Percentiles rank a stretch among this genome's conserved stretches.
These are phyloP conservation scores for Coreius guichenoti DNA, from an alignment of 2,797 vertebrate species.

Conservation along the genomic window DNA sequence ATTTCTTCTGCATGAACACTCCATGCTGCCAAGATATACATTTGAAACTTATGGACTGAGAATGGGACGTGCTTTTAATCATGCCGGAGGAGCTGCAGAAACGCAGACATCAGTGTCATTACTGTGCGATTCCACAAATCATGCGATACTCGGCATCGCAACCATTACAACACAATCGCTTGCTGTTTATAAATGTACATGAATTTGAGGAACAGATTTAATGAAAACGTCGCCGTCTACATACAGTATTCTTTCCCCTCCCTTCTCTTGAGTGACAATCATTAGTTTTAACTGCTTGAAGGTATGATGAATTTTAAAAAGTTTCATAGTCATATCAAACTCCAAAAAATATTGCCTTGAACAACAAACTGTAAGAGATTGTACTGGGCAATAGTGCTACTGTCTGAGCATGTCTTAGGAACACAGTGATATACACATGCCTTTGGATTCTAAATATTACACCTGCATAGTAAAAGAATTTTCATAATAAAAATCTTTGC, in stretches of 20 bases:
- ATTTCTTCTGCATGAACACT: slow-evolving; percentile 49
- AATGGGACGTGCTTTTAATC: slow-evolving; percentile 64
- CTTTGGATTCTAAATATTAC: too few species aligned
- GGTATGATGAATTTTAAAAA: background rate
- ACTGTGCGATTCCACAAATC: slow-evolving; percentile 42
- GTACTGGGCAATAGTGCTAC: background rate
- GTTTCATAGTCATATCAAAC: slow-evolving; percentile 16
- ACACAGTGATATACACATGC: background rate
- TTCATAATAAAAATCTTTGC: background rate
- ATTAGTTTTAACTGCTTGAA: background rate
- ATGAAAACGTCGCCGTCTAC: slow-evolving; percentile 13
- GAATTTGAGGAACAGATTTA: slow-evolving; percentile 25
- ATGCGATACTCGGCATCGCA: slow-evolving; percentile 7
- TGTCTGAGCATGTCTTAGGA: background rate
- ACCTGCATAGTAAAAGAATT: background rate
- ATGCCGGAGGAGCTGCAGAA: slow-evolving; percentile 55
- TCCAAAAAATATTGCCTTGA: background rate
- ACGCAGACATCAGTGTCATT: slow-evolving; percentile 68
- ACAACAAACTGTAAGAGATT: background rate
- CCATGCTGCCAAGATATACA: slow-evolving; percentile 62
- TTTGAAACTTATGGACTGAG: slow-evolving; percentile 67
- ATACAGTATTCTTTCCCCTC: slow-evolving; percentile 15
- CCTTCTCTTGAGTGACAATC: background rate
- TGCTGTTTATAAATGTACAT: slow-evolving; percentile 68
- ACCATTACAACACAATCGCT: slow-evolving; percentile 51